These are phyloP conservation scores for human DNA, from an alignment of 2,113 vertebrate species.

Conservation along the genomic window DNA sequence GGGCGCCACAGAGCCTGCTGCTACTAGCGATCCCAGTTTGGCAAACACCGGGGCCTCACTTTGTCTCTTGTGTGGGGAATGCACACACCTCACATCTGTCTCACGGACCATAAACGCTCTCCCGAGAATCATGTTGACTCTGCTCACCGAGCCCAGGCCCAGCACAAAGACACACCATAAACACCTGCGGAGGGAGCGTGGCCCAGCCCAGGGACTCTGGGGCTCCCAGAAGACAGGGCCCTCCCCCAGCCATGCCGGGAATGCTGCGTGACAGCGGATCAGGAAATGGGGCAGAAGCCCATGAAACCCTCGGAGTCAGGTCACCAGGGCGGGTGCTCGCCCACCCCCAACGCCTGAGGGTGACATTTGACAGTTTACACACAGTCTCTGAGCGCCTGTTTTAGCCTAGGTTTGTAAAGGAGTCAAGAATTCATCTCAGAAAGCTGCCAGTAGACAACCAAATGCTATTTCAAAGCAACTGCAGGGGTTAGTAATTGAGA, in stretches of 20 bases:
- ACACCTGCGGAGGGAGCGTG: not conserved
- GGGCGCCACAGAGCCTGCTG: fast-evolving
- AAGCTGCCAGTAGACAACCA: fast-evolving
- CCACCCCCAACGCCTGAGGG: fast-evolving
- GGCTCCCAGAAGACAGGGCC: too few relatives aligned
- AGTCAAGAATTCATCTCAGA: not conserved
- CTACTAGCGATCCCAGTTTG: too few relatives aligned
- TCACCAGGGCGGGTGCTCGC: too few relatives aligned
- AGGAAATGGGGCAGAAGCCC: not conserved
- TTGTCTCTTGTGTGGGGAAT: not conserved
- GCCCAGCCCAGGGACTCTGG: not conserved
- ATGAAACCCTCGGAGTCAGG: not conserved
- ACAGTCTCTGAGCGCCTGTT: not conserved
- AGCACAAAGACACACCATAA: not conserved
- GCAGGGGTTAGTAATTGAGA: not conserved
- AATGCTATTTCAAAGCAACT: not conserved
- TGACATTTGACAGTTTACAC: fast-evolving
- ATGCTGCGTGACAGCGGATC: fast-evolving
- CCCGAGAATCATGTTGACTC: fast-evolving
- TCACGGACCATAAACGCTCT: fast-evolving
- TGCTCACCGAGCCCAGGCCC: not conserved
- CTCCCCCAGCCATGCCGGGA: fast-evolving
- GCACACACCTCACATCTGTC: not conserved
- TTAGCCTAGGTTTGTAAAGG: not conserved
- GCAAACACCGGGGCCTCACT: not conserved